Conservation (phyloP, 2,113 vertebrate species). For the Galemys pyrenaicus region DNA sequence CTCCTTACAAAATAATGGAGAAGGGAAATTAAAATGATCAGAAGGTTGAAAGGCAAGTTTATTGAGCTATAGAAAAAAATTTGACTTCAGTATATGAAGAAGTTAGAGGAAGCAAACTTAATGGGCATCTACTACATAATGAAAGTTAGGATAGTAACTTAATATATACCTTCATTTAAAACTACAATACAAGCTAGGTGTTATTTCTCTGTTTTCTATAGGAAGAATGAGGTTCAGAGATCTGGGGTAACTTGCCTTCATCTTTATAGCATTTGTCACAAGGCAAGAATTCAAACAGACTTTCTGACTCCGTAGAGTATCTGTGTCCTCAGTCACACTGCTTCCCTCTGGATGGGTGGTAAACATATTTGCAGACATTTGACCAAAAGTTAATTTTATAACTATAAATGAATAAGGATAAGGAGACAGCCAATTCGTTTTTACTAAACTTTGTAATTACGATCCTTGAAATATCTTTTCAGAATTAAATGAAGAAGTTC, state of each 20-base stretch:
- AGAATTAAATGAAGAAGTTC: not conserved
- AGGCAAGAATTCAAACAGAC: not conserved
- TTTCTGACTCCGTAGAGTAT: not conserved
- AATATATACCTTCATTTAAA: not conserved
- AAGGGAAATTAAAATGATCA: not conserved
- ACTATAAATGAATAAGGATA: not conserved
- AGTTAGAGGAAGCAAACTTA: not conserved
- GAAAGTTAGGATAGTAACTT: not conserved
- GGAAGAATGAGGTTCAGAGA: not conserved
- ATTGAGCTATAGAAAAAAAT: not conserved
- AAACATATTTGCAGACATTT: not conserved
- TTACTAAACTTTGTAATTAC: not conserved
- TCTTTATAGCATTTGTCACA: slow-evolving; percentile 12
- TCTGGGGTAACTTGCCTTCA: not conserved
- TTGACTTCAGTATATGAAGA: not conserved
- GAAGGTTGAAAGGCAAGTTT: not conserved
- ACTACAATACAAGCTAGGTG: not conserved
- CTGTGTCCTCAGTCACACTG: not conserved
- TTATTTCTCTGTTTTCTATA: not conserved
- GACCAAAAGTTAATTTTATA: not conserved
- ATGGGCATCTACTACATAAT: not conserved
- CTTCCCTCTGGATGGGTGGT: not conserved
- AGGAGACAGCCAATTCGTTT: not conserved
- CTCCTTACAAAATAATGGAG: not conserved
- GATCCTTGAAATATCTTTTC: not conserved